Percentiles rank a stretch among this genome's conserved stretches.
These are phyloP conservation scores for Cheilinus undulatus DNA, from an alignment of 2,113 vertebrate species.

Conservation along the genomic window DNA sequence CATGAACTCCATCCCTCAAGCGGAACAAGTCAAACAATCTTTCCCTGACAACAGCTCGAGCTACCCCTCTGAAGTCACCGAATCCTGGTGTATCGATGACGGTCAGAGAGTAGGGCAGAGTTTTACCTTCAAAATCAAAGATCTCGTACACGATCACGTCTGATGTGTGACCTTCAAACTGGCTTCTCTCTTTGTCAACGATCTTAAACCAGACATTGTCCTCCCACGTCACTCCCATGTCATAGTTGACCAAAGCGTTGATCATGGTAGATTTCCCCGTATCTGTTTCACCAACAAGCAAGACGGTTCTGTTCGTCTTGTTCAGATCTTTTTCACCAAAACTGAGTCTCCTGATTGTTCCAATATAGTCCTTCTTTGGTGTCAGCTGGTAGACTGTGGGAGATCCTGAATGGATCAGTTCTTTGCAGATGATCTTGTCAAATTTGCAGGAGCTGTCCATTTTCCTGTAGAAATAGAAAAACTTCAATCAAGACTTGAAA, in stretches of 20 bases:
- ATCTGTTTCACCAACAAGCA: slow-evolving; percentile 22
- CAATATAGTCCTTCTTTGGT: not conserved
- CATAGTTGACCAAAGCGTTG: slow-evolving; percentile 4
- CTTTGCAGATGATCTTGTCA: not conserved
- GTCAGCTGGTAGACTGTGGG: slow-evolving; percentile 10
- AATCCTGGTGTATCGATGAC: too few species aligned
- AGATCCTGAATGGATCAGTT: not conserved
- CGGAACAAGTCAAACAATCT: too few species aligned
- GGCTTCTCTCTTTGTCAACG: too few species aligned
- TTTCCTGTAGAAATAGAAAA: too few species aligned
- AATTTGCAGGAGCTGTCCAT: not conserved
- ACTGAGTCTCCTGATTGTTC: slow-evolving; percentile 1
- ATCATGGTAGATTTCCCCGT: slow-evolving; percentile 26
- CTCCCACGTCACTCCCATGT: slow-evolving; percentile 8
- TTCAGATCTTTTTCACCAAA: not conserved
- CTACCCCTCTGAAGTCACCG: too few species aligned
- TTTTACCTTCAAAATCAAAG: too few species aligned
- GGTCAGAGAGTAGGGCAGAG: too few species aligned
- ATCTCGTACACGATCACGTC: too few species aligned
- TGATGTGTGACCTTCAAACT: too few species aligned
- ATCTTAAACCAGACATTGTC: slow-evolving; percentile 10
- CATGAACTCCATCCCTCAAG: too few species aligned
- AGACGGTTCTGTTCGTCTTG: slow-evolving; percentile 22
- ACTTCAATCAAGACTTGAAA: too few species aligned
- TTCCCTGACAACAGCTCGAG: too few species aligned